A percentile compares a stretch with the other conserved stretches of the same genome.
phyloP scores from a whole-genome alignment of 2,888 invertebrate species.

The Resseliella maxima region DNA sequence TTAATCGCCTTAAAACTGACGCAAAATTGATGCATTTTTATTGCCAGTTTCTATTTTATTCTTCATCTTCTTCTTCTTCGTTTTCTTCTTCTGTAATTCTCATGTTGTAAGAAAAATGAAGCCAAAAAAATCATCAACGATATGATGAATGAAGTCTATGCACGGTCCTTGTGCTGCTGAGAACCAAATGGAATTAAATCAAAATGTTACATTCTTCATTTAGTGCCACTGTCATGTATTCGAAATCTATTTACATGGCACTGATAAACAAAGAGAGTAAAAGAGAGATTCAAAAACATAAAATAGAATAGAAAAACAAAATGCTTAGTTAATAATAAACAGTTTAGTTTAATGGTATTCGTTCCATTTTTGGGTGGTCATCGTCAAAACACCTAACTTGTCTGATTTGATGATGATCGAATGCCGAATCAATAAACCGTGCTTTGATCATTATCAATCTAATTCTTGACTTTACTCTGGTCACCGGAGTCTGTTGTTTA shows the following conservation, averaged over 20 bases:
- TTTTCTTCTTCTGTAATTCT: too few species aligned
- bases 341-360: not conserved
- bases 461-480: conserved; percentile 31
- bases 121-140: not conserved
- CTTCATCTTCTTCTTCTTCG: too few species aligned
- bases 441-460: conserved; percentile 31
- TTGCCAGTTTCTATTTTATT: not conserved
- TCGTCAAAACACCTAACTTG: conserved; percentile 19
- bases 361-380: conserved; percentile 45
- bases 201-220: too few species aligned
- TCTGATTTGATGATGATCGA: conserved; percentile 12
- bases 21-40: not conserved
- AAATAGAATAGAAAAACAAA: not conserved
- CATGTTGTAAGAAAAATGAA: too few species aligned
- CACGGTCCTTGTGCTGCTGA: too few species aligned
- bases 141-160: too few species aligned
- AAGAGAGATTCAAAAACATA: not conserved
- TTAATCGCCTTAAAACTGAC: not conserved
- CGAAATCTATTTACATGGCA: too few species aligned
- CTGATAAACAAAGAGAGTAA: too few species aligned
- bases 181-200: too few species aligned
- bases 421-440: conserved; percentile 16
- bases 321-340: not conserved
- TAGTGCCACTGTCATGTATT: too few species aligned
- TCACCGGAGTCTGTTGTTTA: too few species aligned